phyloP scores from a whole-genome alignment of 2,888 invertebrate species.

The Synergus japonicus region DNA sequence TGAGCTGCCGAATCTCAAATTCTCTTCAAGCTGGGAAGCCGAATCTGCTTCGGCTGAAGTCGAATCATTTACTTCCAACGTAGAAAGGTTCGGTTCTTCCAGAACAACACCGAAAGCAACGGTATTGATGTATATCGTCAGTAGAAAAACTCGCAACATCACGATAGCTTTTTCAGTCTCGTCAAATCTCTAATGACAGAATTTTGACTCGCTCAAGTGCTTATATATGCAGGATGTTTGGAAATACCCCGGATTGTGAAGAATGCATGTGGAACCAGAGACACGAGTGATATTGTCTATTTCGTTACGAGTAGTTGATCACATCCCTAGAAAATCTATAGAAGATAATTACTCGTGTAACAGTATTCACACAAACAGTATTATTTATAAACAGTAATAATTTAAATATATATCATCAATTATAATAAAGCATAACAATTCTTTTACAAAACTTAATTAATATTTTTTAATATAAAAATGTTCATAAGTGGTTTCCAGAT shows the following conservation, averaged over 20 bases:
- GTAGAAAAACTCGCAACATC: neutral
- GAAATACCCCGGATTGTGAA: conserved; percentile 55
- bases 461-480: too few species aligned
- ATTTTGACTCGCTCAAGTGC: conserved; percentile 47
- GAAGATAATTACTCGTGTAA: conserved; percentile 52
- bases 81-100: neutral
- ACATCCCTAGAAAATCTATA: conserved; percentile 49
- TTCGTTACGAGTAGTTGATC: conserved; percentile 55
- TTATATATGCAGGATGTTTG: conserved; percentile 56
- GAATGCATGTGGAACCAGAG: conserved; percentile 49
- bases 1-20: neutral
- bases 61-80: neutral
- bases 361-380: neutral
- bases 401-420: neutral
- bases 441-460: too few species aligned
- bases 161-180: neutral
- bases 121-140: neutral
- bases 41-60: neutral
- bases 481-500: too few species aligned
- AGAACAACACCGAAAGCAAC: neutral
- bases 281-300: conserved; percentile 48
- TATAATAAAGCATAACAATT: too few species aligned
- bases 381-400: too few species aligned
- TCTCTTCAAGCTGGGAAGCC: conserved; percentile 9
- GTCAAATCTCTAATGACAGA: conserved; percentile 45